Percentiles rank a stretch among this genome's conserved stretches.
Evolutionary conservation across 2,113 vertebrate species (phyloP).

Genomic region (Dasypus novemcinctus): DNA sequence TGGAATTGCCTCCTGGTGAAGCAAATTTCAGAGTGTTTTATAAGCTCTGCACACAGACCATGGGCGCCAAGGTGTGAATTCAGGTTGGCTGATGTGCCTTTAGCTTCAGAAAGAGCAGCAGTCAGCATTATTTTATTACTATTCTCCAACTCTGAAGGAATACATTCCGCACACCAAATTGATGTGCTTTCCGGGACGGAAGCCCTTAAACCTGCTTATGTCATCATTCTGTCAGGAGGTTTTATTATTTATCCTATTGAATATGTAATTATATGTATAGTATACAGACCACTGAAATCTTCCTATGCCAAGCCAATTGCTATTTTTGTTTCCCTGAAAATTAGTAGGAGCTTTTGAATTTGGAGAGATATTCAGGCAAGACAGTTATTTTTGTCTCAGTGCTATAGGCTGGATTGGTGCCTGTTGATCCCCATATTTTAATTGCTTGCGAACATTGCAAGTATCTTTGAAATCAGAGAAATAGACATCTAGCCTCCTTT

Average conservation of each 20-base stretch:
- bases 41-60: background rate
- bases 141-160: background rate
- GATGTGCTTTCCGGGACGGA: fast-evolving
- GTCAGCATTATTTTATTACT: background rate
- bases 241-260: background rate
- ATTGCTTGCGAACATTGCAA: background rate
- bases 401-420: background rate
- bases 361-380: background rate
- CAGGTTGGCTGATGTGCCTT: background rate
- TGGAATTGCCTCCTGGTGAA: background rate
- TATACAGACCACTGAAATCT: too few species aligned
- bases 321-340: background rate
- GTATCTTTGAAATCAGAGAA: background rate
- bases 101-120: constrained; percentile 10
- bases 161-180: background rate
- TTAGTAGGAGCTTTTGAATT: background rate
- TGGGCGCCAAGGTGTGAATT: background rate
- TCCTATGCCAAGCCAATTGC: background rate
- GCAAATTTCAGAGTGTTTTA: constrained; percentile 47
- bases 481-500: background rate
- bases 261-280: background rate
- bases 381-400: background rate
- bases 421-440: background rate
- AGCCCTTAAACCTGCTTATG: background rate
- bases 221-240: background rate